Base-by-base conservation (phyloP, 2,888 invertebrate genomes). In the Macrostomum cliftonense region DNA sequence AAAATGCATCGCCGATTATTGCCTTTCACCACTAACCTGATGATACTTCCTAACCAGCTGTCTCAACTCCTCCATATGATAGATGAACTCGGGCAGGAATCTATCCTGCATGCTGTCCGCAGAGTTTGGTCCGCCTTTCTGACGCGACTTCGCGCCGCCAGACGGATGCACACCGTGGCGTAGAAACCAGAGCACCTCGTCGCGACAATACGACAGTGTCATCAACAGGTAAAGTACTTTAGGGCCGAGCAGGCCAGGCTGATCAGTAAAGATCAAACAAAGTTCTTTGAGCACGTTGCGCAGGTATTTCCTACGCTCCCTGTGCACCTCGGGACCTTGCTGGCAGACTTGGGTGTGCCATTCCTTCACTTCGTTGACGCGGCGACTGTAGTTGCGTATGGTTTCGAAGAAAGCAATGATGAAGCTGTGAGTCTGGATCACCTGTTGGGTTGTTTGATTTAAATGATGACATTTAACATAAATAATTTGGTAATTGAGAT, bases 51-150 rank as follows among this genome's bases (percentile, higher is more conserved):
- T n/a, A 12, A 51, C 51, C 12, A 51, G 37, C 21, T 21, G 86
- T 61, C 95, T 77, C 46, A 99, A 71, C 70, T 99, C 97, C 68
- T 95, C 91, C 81, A 97, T 93, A 64, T 95, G 91, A 65, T 95
- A 97, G 11, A 99, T 73, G 42, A 99, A 73, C 70, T 99, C 97
- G 1, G 97, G 95, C 42, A 99, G 74, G 16, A 52, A 49, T 37
- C 46, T 45, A 45, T 54, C 54, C n/a, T 28, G 37, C 20, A 28
- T 36, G n/a, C 51, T 50, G 19, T 50, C 50, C 5, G 19, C 39
- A 19, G 28, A 4, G 9, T 28, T 28, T 9, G 4, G 28, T 28
- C 40, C 40, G 40, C 4, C 40, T 9, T 17, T 40, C 19, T 40
- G 40, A 40, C 19, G 19, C 39, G 38, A 47, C 43, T 46, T 66